These are phyloP conservation scores for Cheilosia soror DNA, from an alignment of 2,888 invertebrate genomes.

Conservation along the genomic window DNA sequence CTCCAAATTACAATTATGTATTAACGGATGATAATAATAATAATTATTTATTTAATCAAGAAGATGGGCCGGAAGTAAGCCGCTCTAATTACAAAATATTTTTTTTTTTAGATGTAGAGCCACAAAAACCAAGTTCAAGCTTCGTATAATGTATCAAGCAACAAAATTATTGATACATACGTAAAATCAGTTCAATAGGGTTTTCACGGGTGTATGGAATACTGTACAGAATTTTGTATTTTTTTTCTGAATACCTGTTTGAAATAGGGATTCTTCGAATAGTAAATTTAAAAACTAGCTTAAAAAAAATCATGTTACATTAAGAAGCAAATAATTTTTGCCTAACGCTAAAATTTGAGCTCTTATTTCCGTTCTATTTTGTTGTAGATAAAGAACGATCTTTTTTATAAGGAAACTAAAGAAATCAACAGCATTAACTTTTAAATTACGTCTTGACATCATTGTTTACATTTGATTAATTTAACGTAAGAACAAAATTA, in stretches of 20 bases:
- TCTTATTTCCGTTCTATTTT: constrained; percentile 50
- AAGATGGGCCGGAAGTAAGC: constrained; percentile 52
- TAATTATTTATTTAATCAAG: constrained; percentile 55
- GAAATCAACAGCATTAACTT: constrained; percentile 65
- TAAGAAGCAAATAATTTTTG: not conserved
- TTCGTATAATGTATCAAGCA: not conserved
- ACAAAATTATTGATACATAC: constrained; percentile 1
- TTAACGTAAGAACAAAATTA: no score
- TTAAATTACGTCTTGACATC: constrained; percentile 51
- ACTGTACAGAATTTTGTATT: no score
- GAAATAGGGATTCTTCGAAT: constrained; percentile 7
- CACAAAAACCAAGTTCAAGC: not conserved
- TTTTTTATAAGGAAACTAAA: constrained; percentile 57
- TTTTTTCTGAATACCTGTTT: not conserved
- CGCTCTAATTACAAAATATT: constrained; percentile 31
- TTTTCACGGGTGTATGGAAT: no score
- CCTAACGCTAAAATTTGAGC: not conserved
- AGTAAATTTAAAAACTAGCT: not conserved
- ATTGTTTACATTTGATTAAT: not conserved
- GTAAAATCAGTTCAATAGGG: not conserved
- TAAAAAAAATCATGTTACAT: no score
- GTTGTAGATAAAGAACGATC: constrained; percentile 11
- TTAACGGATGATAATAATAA: constrained; percentile 40
- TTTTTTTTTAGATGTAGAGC: constrained; percentile 30
- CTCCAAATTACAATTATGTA: constrained; percentile 36